Evolutionary conservation across 2,797 vertebrate species (phyloP).

Genomic region (Discoglossus pictus): DNA sequence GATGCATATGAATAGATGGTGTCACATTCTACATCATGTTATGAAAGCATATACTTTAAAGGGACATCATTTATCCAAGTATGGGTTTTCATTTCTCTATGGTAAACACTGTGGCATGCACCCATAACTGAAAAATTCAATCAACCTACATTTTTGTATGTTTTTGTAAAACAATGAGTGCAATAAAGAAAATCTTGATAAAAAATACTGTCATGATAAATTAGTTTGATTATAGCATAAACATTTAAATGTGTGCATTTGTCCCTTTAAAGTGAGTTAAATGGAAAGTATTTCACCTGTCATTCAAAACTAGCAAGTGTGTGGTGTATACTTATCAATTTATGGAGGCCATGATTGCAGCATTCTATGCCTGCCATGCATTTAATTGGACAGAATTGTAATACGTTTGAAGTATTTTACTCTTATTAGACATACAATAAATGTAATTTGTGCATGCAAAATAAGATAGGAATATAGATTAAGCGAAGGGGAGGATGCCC

Average conservation of each 20-base stretch:
- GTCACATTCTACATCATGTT: background rate
- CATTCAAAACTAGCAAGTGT: background rate
- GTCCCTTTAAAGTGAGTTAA: conserved; percentile 22
- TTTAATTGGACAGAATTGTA: conserved; percentile 4
- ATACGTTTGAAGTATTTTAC: background rate
- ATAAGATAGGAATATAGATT: conserved; percentile 60
- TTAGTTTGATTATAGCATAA: too few relatives aligned
- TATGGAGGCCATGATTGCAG: background rate
- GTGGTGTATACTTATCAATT: background rate
- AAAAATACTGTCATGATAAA: too few relatives aligned
- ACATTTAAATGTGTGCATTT: background rate
- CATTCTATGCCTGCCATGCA: conserved; percentile 25
- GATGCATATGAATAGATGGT: conserved; percentile 6
- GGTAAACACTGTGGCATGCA: too few relatives aligned
- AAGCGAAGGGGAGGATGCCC: conserved; percentile 64
- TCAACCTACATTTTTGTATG: too few relatives aligned
- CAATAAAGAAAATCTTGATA: too few relatives aligned
- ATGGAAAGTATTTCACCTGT: background rate
- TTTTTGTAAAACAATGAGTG: too few relatives aligned
- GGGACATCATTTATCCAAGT: conserved; percentile 7
- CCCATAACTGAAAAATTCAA: too few relatives aligned
- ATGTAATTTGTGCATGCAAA: conserved; percentile 56
- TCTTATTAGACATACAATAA: background rate
- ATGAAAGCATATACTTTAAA: conserved; percentile 23
- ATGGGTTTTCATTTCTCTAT: background rate